These are phyloP conservation scores for Caenorhabditis zanzibari DNA, from an alignment of 2,888 invertebrate species.

Conservation along the genomic window DNA sequence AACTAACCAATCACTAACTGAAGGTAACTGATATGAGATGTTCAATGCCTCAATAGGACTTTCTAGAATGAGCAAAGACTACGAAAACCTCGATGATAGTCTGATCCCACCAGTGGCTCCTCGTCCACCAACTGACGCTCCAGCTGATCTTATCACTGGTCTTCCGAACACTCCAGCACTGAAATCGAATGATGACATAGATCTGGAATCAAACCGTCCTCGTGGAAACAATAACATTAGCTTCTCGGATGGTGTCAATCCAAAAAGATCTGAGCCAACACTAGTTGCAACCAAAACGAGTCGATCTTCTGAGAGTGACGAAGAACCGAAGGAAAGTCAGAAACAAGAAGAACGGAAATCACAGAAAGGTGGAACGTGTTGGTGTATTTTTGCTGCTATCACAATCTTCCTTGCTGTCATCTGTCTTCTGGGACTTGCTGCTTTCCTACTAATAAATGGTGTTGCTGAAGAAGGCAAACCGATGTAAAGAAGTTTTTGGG, in stretches of 20 bases:
- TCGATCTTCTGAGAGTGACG: constrained; percentile 32
- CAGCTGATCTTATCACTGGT: constrained; percentile 9
- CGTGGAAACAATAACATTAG: constrained; percentile 9
- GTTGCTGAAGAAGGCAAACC: background rate
- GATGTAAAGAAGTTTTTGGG: background rate
- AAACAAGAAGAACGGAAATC: constrained; percentile 5
- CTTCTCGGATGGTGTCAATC: constrained; percentile 28
- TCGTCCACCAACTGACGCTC: constrained; percentile 31
- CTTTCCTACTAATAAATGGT: constrained; percentile 32
- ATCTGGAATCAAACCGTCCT: constrained; percentile 48
- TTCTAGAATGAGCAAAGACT: constrained; percentile 47
- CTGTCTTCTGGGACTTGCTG: constrained; percentile 36
- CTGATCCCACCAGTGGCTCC: constrained; percentile 36
- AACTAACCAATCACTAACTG: constrained; percentile 38
- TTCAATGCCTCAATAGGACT: background rate
- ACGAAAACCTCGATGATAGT: constrained; percentile 43
- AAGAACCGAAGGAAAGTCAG: constrained; percentile 2
- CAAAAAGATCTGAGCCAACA: constrained; percentile 31
- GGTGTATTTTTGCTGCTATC: constrained; percentile 39
- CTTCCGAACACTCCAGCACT: constrained; percentile 42
- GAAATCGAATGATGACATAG: constrained; percentile 50
- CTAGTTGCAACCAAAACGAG: constrained; percentile 6
- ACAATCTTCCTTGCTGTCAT: constrained; percentile 43
- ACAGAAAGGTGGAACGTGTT: constrained; percentile 26
- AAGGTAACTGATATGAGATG: background rate